Percentiles rank a stretch among this genome's conserved stretches.
Conservation (phyloP, 2,113 vertebrate species). For the Talpa occidentalis region DNA sequence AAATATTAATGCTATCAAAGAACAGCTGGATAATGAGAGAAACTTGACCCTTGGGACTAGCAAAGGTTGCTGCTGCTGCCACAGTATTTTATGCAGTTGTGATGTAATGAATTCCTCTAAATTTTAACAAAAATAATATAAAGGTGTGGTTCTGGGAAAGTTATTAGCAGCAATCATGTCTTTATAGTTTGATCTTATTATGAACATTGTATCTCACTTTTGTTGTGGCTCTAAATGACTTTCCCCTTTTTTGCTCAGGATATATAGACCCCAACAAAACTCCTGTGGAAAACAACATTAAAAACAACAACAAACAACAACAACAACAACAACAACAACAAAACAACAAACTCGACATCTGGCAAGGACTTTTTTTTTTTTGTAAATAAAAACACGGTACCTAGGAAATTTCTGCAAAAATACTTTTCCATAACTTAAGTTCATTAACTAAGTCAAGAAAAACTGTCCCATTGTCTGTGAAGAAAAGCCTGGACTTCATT, state of each 20-base stretch:
- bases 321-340: no score
- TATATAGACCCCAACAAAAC: conserved; percentile 14
- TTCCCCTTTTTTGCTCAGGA: conserved; percentile 6
- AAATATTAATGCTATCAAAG: conserved; percentile 82
- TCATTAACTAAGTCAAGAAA: conserved; percentile 9
- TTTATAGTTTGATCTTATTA: conserved; percentile 59
- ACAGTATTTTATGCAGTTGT: conserved; percentile 51
- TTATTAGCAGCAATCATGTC: conserved; percentile 64
- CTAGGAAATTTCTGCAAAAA: conserved; percentile 16
- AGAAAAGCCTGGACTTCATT: conserved; percentile 19
- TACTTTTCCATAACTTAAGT: conserved; percentile 2
- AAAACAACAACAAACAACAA: no score
- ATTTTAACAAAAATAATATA: conserved; percentile 67
- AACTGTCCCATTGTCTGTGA: neutral
- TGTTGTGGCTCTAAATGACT: neutral
- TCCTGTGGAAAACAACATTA: neutral
- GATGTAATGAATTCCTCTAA: conserved; percentile 72
- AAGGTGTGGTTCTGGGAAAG: conserved; percentile 72
- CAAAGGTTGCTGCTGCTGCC: neutral
- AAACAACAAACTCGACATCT: neutral
- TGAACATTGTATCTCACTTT: neutral
- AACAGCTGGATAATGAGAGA: conserved; percentile 78
- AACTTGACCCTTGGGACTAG: conserved; percentile 67
- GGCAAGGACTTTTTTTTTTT: neutral
- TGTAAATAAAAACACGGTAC: conserved; percentile 46